A percentile compares a stretch with the other conserved stretches of the same genome.
Evolutionary conservation across 2,113 vertebrate genomes (phyloP).

Genomic region (Thinocorus orbignyianus): DNA sequence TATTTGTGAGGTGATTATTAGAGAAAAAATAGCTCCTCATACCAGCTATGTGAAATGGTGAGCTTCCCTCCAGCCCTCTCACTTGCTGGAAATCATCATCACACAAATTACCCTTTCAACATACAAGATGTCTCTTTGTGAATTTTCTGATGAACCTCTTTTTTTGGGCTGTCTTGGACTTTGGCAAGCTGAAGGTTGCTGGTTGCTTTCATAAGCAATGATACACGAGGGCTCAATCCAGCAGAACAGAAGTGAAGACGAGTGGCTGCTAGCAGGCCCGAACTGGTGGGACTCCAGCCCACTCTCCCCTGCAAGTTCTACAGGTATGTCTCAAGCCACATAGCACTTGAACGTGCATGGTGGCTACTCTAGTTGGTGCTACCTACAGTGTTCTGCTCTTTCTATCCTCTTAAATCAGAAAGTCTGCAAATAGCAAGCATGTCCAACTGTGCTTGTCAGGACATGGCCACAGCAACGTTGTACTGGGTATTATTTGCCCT

Average conservation of each 20-base stretch:
- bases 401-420: not conserved
- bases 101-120: not conserved
- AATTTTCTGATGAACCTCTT: not conserved
- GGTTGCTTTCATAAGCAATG: not conserved
- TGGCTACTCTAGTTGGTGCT: accelerated
- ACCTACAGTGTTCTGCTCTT: not conserved
- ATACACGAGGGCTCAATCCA: not conserved
- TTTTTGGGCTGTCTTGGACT: not conserved
- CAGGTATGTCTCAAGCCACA: not conserved
- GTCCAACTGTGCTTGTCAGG: not conserved
- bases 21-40: accelerated
- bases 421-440: not conserved
- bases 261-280: not conserved
- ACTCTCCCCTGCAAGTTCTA: not conserved
- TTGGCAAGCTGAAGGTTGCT: not conserved
- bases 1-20: not conserved
- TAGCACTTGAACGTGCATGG: not conserved
- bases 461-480: not conserved
- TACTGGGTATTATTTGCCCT: not conserved
- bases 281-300: not conserved
- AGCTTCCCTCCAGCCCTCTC: accelerated
- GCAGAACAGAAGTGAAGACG: not conserved
- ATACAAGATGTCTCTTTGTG: no score
- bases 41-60: not conserved
- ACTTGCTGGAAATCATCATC: not conserved